These are phyloP conservation scores for Ovis aries DNA, from an alignment of 2,113 vertebrate genomes.

Conservation along the genomic window DNA sequence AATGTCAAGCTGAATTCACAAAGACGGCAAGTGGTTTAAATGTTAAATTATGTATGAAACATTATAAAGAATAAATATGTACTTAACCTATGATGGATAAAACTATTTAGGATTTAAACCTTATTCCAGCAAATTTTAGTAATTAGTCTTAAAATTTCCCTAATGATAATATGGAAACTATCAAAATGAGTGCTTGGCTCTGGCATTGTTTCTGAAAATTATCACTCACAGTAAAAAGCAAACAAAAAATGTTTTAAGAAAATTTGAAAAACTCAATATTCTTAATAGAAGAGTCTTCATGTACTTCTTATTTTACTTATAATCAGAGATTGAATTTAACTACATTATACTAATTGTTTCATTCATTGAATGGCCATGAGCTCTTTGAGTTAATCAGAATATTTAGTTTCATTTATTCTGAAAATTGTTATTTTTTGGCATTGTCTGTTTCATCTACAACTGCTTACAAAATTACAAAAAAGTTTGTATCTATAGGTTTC, in stretches of 20 bases:
- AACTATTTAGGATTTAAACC: slow-evolving; percentile 16
- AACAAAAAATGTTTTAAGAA: not conserved
- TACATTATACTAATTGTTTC: not conserved
- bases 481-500: not conserved
- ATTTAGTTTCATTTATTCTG: not conserved
- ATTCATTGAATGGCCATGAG: not conserved
- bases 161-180: not conserved
- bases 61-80: slow-evolving; percentile 52
- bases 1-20: slow-evolving; percentile 47
- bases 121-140: not conserved
- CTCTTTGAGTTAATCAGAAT: not conserved
- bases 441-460: not conserved
- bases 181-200: not conserved
- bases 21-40: slow-evolving; percentile 23
- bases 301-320: not conserved
- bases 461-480: not conserved
- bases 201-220: not conserved
- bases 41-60: slow-evolving; percentile 47
- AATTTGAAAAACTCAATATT: not conserved
- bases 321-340: not conserved
- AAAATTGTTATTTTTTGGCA: not conserved
- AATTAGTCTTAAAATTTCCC: slow-evolving; percentile 29
- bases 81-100: slow-evolving; percentile 22
- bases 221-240: not conserved
- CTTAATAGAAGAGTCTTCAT: not conserved